These are phyloP conservation scores for Gasterosteus nipponicus DNA, from an alignment of 2,113 vertebrate species.

Conservation along the genomic window DNA sequence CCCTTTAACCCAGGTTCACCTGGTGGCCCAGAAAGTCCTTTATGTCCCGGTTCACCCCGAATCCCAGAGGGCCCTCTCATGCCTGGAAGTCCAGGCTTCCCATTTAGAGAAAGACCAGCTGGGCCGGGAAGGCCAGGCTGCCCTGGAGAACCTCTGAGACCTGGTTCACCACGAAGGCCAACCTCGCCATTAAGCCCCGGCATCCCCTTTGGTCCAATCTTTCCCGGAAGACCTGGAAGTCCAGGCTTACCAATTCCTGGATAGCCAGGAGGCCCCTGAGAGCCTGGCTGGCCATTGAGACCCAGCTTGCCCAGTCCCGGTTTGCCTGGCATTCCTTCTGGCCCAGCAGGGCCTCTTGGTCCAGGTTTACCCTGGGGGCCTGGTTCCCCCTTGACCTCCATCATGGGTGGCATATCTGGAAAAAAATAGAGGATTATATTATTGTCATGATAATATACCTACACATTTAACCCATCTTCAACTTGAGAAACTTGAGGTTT, in stretches of 20 bases:
- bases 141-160: conserved; percentile 88
- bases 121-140: conserved; percentile 93
- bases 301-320: conserved; percentile 94
- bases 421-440: conserved; percentile 39
- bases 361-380: conserved; percentile 94
- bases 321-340: conserved; percentile 91
- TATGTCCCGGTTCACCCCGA: conserved; percentile 89
- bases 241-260: conserved; percentile 94
- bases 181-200: conserved; percentile 85
- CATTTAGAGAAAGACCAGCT: conserved; percentile 92
- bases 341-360: conserved; percentile 89
- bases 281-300: conserved; percentile 90
- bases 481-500: neutral
- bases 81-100: conserved; percentile 92
- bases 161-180: conserved; percentile 89
- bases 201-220: conserved; percentile 89
- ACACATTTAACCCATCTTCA: neutral
- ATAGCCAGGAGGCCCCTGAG: conserved; percentile 90
- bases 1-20: conserved; percentile 92
- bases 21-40: conserved; percentile 85
- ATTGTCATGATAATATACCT: neutral
- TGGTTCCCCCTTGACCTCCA: conserved; percentile 94
- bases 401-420: conserved; percentile 91
- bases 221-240: conserved; percentile 92
- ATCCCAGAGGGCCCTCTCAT: conserved; percentile 87